Evolutionary conservation across 35 echinoderm and acorn worm genomes (phyloP), one percentile per base, ranked within the genome.

Genomic region (Apostichopus japonicus): DNA sequence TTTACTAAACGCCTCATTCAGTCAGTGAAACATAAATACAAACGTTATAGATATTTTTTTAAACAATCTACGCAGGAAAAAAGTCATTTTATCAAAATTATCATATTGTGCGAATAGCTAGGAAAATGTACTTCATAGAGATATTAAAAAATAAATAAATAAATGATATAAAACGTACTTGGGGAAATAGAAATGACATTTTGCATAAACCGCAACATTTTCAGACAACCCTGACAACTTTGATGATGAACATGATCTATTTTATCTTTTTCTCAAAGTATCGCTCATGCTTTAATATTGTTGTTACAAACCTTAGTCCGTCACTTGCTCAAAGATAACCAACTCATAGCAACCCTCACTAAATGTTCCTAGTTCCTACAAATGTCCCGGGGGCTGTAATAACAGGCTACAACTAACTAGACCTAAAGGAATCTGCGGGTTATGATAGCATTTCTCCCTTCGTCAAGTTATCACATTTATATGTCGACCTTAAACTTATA

Each of bases 401-500:
- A 15, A 80, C 21, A 80, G 78, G 5, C 51, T 80, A 27, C 21
- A 80, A 80, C 21, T 80, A 27, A 1, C 78, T 27, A 27, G 78
- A 80, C 78, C 24, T n/a, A 80, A 80, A 27, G 10, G 44, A 80
- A 80, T 80, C 78, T 79, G 77, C 77, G 21, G 24, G 77, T 79
- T 23, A 79, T 33, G 77, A 79, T 79, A 24, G 24, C n/a, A n/a
- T n/a, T n/a, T n/a, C n/a, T n/a, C n/a, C n/a, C n/a, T n/a, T n/a
- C n/a, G n/a, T n/a, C n/a, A n/a, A n/a, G n/a, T n/a, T n/a, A n/a
- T n/a, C n/a, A n/a, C n/a, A n/a, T n/a, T n/a, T n/a, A n/a, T n/a
- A n/a, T n/a, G n/a, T n/a, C n/a, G n/a, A n/a, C n/a, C n/a, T n/a
- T n/a, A n/a, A n/a, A n/a, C n/a, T n/a, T n/a, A n/a, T n/a, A n/a